Percentiles rank a stretch among this genome's conserved stretches.
These are phyloP conservation scores for Conomelus anceps DNA, from an alignment of 2,888 invertebrate genomes.

Conservation along the genomic window DNA sequence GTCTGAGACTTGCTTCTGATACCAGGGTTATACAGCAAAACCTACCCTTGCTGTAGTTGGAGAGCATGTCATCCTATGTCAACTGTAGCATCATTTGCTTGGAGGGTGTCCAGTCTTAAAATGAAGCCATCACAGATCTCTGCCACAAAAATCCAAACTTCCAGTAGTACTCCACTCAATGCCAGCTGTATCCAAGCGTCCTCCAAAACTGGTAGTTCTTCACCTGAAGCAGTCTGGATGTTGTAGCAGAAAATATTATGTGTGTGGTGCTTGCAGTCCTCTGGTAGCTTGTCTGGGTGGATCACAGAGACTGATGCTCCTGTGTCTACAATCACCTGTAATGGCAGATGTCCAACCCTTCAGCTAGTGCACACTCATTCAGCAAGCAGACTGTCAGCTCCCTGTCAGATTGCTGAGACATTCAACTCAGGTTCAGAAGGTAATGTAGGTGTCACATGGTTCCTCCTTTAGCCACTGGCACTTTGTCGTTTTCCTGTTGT, in stretches of 20 bases:
- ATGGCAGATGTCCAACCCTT: neutral
- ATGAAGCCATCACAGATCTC: neutral
- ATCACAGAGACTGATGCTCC: no score
- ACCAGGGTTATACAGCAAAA: neutral
- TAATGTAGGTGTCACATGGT: neutral
- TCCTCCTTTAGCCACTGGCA: neutral
- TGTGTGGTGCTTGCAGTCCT: no score
- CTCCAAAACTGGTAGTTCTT: neutral
- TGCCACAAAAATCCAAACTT: neutral
- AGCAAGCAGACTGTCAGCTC: neutral
- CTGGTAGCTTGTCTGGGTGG: no score
- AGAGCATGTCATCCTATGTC: neutral
- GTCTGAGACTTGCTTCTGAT: neutral
- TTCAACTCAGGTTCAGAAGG: neutral
- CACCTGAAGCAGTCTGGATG: neutral
- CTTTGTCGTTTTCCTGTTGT: no score
- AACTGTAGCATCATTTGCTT: neutral
- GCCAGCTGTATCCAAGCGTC: neutral
- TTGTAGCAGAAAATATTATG: no score
- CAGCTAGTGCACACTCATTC: no score
- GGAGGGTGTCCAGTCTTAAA: neutral
- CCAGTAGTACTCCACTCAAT: neutral
- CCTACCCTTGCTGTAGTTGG: neutral
- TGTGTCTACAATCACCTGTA: neutral
- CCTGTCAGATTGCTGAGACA: neutral